Evolutionary conservation across 2,888 invertebrate genomes (phyloP).

Genomic region (Lasioglossum lativentre): DNA sequence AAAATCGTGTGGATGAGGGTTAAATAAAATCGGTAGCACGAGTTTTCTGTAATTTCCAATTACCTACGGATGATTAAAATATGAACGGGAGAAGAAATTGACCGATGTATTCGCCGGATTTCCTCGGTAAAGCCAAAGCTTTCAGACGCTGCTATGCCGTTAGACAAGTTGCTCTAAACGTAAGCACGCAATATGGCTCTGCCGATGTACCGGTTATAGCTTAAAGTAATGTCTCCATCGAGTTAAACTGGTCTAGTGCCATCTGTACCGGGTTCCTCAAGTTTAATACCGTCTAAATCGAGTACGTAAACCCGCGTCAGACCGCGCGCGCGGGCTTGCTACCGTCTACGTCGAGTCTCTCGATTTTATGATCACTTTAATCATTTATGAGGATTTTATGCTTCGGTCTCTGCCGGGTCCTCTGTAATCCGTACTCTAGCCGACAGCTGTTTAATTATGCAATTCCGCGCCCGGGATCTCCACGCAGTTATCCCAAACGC

Average conservation of each 20-base stretch:
- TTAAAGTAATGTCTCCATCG: background rate
- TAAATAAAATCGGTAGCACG: background rate
- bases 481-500: background rate
- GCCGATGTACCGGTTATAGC: background rate
- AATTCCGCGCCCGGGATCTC: background rate
- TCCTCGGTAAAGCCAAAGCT: background rate
- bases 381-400: background rate
- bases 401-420: background rate
- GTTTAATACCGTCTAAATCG: slow-evolving; percentile 10
- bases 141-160: background rate
- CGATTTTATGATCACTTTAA: slow-evolving; percentile 2
- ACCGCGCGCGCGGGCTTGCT: background rate
- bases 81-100: background rate
- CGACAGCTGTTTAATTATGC: background rate
- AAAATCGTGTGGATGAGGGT: no score
- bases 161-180: background rate
- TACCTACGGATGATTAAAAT: background rate
- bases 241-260: background rate
- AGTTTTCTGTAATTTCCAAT: background rate
- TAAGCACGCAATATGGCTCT: background rate
- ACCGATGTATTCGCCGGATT: background rate
- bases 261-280: background rate
- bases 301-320: background rate
- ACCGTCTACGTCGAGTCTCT: background rate
- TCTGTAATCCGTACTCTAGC: background rate